Base-by-base conservation (phyloP, 2,888 invertebrate species). In the Blastobasis adustella region DNA sequence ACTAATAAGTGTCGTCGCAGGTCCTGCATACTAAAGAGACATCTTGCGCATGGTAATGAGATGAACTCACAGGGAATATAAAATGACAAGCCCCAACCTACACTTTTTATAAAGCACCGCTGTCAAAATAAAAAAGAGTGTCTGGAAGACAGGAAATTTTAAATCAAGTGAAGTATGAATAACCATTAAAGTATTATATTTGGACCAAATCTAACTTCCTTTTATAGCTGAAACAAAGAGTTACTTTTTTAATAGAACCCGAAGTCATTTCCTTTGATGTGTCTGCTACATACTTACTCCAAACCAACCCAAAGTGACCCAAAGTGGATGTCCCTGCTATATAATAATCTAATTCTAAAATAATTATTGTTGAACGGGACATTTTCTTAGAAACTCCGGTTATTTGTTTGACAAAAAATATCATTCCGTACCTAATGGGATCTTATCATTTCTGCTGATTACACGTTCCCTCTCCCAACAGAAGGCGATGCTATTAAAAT, bases 401-500 rank as follows among this genome's bases (percentile, higher is more conserved):
- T 76, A 53, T 56, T 73, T 62, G 59, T 67, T 66, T 69, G 69
- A 74, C 72, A 80, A 82, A 80, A 82, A 83, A 70, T 62, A 61
- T 61, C 68, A 65, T 67, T 66, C 71, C 66, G 62, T 62, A 54
- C 63, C 40, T 78, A 77, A 82, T 78, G 73, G 70, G 70, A 69
- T 73, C 72, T 81, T 82, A 84, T 83, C 82, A 81, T 78, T 76
- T 74, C 79, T 71, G 71, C 73, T 85, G 86, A 87, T 87, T 86
- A 78, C 80, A 79, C 64, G 78, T 82, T 76, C 67, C 65, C 71
- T 72, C 72, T 70, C 69, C 71, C 72, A 77, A 78, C 82, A 83
- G 78, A 73, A 79, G 82, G 83, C 78, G 71, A 74, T 73, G 86
- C 84, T 84, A 88, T 88, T 88, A 88, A 85, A 88, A 75, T 85